Evolutionary conservation across 2,797 vertebrate genomes (phyloP), one percentile per base, ranked within the genome.

Genomic region (Epinephelus malabaricus): DNA sequence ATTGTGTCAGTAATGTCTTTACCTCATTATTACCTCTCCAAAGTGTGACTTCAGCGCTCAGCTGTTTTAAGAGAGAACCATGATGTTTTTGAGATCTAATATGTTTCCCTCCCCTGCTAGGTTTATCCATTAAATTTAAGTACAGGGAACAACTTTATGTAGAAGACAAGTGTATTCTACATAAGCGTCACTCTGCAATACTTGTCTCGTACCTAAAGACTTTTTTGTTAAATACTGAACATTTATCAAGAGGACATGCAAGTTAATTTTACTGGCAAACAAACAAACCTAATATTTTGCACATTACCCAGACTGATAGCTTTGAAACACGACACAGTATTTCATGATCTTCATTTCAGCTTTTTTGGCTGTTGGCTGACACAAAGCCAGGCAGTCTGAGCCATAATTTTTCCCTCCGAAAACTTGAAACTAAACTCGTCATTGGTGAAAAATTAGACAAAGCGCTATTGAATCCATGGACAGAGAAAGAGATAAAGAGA

Each of bases 391-490:
- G 19, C 45, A 6, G 40, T 58, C 25, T 46, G 19, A 71, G 6
- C 19, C 21, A 30, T 61, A 18, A 79, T 83, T 27, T 34, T 27
- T 65, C 58, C 23, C 40, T 80, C 60, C 49, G 55, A 81, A 81
- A 78, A 66, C 51, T 17, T 45, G 27, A 62, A 65, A 78, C 67
- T 65, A 23, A 43, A 2, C 25, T 75, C 45, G 60, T 58, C 56
- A 58, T 50, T 73, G 65, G 61, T 59, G 25, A 73, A 73, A 17
- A 76, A 75, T 53, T 19, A 79, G 60, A 90, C 83, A 88, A 88
- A 83, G 78, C 69, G 56, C 55, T 45, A 71, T 86, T 91, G 77
- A 89, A 73, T 66, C 69, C 27, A 25, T 61, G 73, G 68, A 64
- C 45, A 59, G 21, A 73, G 53, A 46, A 51, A 45, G 55, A n/a